These are phyloP conservation scores for Spilarctia lutea DNA, from an alignment of 2,888 invertebrate species.

Conservation along the genomic window DNA sequence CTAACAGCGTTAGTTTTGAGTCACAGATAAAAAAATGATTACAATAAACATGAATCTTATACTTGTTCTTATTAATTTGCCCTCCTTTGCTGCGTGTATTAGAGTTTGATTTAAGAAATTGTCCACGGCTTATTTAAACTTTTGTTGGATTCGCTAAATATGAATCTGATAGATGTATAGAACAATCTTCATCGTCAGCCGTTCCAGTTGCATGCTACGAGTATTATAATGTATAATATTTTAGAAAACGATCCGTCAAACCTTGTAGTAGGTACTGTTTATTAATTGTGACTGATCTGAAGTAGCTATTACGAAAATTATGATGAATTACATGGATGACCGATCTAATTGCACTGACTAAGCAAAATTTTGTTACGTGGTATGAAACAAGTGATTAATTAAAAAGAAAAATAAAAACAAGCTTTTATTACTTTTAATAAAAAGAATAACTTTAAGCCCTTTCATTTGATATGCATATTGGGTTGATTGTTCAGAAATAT, in stretches of 20 bases:
- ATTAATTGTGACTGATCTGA: background rate
- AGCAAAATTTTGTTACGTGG: background rate
- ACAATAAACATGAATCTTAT: background rate
- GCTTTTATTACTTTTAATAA: too few relatives aligned
- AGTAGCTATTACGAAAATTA: background rate
- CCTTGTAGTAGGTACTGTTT: background rate
- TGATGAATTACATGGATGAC: background rate
- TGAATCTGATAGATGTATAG: background rate
- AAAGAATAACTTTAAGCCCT: too few relatives aligned
- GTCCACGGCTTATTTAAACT: background rate
- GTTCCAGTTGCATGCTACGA: too few relatives aligned
- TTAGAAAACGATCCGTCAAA: background rate
- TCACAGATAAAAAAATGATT: background rate
- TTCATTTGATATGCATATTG: too few relatives aligned
- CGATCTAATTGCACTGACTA: background rate
- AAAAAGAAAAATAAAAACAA: too few relatives aligned
- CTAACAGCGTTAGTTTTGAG: background rate
- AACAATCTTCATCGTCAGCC: too few relatives aligned
- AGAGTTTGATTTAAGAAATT: background rate
- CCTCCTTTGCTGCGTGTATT: background rate
- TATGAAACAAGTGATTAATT: too few relatives aligned
- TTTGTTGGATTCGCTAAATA: too few relatives aligned
- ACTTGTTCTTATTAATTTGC: background rate
- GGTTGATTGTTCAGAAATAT: too few relatives aligned
- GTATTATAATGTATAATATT: too few relatives aligned